Evolutionary conservation across 92 coral and sea anemone genomes (phyloP).

Genomic region (Pocillopora grandis): DNA sequence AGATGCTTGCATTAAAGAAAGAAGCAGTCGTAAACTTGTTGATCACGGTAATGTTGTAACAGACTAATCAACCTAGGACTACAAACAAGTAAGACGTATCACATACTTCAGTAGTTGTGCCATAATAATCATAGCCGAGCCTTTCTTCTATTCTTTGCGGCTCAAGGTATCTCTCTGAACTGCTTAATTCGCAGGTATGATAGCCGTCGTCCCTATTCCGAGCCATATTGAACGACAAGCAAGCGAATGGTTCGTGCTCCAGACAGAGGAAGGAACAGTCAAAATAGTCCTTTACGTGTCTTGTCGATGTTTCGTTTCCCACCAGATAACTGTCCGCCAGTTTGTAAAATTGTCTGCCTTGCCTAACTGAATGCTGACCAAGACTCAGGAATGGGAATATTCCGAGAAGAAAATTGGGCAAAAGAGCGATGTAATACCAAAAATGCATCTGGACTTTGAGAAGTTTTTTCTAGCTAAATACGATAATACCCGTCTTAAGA

Average conservation of each 20-base stretch:
- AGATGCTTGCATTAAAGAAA: no score
- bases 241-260: neutral
- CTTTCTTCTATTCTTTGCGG: slow-evolving; percentile 9
- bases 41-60: no score
- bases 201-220: neutral
- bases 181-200: slow-evolving; percentile 17
- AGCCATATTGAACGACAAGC: slow-evolving; percentile 13
- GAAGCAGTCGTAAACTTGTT: no score
- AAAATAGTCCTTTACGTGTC: neutral
- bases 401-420: neutral
- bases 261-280: slow-evolving; percentile 13
- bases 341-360: neutral
- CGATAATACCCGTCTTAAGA: no score
- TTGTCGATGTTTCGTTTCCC: slow-evolving; percentile 5
- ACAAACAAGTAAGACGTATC: neutral
- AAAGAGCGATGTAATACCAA: neutral
- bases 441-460: no score
- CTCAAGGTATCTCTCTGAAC: slow-evolving; percentile 15
- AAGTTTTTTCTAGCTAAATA: no score
- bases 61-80: no score
- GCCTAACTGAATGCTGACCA: neutral
- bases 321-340: neutral
- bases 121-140: slow-evolving; percentile 6
- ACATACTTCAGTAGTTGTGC: neutral
- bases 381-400: neutral